phyloP scores from a whole-genome alignment of 2,888 invertebrate genomes.

The Idaea straminata region DNA sequence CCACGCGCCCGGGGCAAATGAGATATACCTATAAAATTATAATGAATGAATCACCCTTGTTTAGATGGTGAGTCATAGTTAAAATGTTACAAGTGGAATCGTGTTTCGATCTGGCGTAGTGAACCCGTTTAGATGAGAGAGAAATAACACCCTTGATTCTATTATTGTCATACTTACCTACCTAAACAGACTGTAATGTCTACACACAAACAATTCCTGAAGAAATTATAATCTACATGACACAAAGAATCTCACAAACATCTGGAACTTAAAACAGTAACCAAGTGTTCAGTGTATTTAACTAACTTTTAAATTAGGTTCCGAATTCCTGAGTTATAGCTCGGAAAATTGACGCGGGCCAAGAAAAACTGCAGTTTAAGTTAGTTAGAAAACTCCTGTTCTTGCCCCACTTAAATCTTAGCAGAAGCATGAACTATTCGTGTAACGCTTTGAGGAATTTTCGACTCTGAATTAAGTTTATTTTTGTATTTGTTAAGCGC shows the following conservation, averaged over 20 bases:
- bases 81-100: too few relatives aligned
- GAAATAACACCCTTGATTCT: too few relatives aligned
- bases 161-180: too few relatives aligned
- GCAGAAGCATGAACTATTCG: constrained; percentile 4
- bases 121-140: too few relatives aligned
- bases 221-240: too few relatives aligned
- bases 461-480: constrained; percentile 1
- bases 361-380: constrained; percentile 31
- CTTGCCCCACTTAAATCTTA: constrained; percentile 6
- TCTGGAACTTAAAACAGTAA: too few relatives aligned
- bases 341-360: constrained; percentile 49
- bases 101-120: too few relatives aligned
- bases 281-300: constrained; percentile 6
- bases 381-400: constrained; percentile 9
- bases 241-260: too few relatives aligned
- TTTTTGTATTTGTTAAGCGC: constrained; percentile 8
- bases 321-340: constrained; percentile 50
- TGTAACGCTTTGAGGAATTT: constrained; percentile 4
- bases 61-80: constrained; percentile 15
- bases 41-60: constrained; percentile 35
- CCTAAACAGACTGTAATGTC: too few relatives aligned
- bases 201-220: too few relatives aligned
- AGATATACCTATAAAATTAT: constrained; percentile 59
- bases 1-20: constrained; percentile 37
- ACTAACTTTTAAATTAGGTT: constrained; percentile 54